A percentile compares a stretch with the other conserved stretches of the same genome.
Conservation (phyloP, 2,113 vertebrate genomes). For the Ramphastos sulfuratus region DNA sequence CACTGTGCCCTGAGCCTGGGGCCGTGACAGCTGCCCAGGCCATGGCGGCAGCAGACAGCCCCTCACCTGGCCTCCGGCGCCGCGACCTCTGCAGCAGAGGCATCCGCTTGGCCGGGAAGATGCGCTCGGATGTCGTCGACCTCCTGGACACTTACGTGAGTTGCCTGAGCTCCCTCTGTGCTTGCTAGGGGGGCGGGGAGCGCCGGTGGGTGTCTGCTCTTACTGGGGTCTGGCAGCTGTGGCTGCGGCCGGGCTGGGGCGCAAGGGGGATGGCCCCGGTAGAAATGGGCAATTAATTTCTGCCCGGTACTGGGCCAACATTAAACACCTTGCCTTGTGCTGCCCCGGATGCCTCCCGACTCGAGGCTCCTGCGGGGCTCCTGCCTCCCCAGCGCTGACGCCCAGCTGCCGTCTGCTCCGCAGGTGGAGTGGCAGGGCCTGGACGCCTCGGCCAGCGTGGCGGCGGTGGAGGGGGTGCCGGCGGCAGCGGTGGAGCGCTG, state of each 20-base stretch:
- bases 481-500: constrained; percentile 60
- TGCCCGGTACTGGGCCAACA: rapidly evolving
- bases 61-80: constrained; percentile 12
- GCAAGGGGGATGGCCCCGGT: rapidly evolving
- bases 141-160: constrained; percentile 75
- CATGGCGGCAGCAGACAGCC: constrained; percentile 71
- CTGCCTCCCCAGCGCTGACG: rapidly evolving
- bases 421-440: constrained; percentile 75
- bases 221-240: background rate
- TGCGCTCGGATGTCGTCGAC: constrained; percentile 67
- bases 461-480: constrained; percentile 65
- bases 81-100: constrained; percentile 68
- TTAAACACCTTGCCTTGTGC: rapidly evolving
- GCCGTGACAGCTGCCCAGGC: constrained; percentile 10
- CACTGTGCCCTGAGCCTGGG: background rate
- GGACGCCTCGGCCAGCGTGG: constrained; percentile 51
- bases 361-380: rapidly evolving
- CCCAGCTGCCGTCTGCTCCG: background rate
- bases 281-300: background rate
- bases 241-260: background rate
- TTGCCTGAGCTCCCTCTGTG: background rate
- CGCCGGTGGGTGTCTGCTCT: rapidly evolving
- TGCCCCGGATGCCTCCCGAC: rapidly evolving
- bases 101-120: constrained; percentile 77
- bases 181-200: rapidly evolving